phyloP scores from a whole-genome alignment of 1,140 invertebrate species.

The Leptopilina clavipes region DNA sequence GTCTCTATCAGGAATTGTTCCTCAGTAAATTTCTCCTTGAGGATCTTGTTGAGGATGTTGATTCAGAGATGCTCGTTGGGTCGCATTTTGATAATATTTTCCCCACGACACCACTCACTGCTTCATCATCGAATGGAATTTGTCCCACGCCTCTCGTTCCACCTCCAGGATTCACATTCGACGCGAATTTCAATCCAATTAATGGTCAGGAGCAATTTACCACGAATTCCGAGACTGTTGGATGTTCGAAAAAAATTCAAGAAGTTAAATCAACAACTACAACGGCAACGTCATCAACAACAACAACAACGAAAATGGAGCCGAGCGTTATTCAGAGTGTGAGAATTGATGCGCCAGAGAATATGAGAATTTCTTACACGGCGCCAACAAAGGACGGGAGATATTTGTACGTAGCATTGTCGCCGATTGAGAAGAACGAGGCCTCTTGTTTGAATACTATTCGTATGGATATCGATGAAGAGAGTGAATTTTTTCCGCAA shows the following conservation, averaged over 20 bases:
- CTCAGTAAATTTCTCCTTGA: conserved; percentile 72
- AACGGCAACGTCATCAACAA: conserved; percentile 58
- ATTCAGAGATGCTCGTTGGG: conserved; percentile 65
- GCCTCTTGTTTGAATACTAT: conserved; percentile 62
- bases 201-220: conserved; percentile 66
- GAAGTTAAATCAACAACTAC: conserved; percentile 59
- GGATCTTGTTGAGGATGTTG: conserved; percentile 72
- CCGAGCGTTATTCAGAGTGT: conserved; percentile 71
- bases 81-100: conserved; percentile 66
- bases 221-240: conserved; percentile 68
- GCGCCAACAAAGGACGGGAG: conserved; percentile 79
- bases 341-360: conserved; percentile 65
- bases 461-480: conserved; percentile 74
- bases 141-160: conserved; percentile 62
- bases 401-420: conserved; percentile 80
- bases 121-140: conserved; percentile 69
- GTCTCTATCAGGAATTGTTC: conserved; percentile 71
- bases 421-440: conserved; percentile 56
- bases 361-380: conserved; percentile 77
- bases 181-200: conserved; percentile 69
- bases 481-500: conserved; percentile 67
- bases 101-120: conserved; percentile 56
- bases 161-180: conserved; percentile 63
- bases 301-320: conserved; percentile 63
- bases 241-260: conserved; percentile 62